A percentile compares a stretch with the other conserved stretches of the same genome.
phyloP scores from a whole-genome alignment of 2,797 vertebrate species.

The Macropodus opercularis region DNA sequence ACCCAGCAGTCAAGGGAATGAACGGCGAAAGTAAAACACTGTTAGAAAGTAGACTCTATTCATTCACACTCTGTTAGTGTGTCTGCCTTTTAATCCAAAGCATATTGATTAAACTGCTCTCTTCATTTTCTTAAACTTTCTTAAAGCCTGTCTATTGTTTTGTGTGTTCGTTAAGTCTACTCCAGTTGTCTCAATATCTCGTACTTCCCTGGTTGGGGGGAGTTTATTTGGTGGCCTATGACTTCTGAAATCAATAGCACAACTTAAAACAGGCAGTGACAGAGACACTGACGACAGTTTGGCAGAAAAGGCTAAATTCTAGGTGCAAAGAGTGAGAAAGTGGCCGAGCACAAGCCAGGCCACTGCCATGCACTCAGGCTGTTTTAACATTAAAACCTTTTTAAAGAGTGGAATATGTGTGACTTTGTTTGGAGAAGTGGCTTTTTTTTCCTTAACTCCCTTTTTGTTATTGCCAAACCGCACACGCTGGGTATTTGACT shows the following conservation, averaged over 20 bases:
- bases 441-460: no score
- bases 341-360: conserved; percentile 16
- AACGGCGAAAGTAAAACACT: conserved; percentile 46
- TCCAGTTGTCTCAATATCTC: conserved; percentile 43
- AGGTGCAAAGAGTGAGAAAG: neutral
- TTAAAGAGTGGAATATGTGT: no score
- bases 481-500: no score
- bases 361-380: conserved; percentile 19
- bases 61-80: conserved; percentile 44
- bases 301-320: conserved; percentile 7
- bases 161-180: conserved; percentile 48
- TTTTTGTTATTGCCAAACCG: no score
- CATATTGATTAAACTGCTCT: conserved; percentile 70
- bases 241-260: conserved; percentile 60
- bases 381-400: no score
- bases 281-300: conserved; percentile 13
- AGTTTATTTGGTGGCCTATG: conserved; percentile 57
- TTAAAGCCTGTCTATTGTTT: conserved; percentile 53
- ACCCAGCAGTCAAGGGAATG: conserved; percentile 47
- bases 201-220: conserved; percentile 23
- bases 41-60: conserved; percentile 44
- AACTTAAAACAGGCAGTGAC: conserved; percentile 25
- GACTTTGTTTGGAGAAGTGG: no score
- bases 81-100: conserved; percentile 59
- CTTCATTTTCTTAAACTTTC: conserved; percentile 62